Conservation (phyloP, 1,140 invertebrate species). For the Drosophila arizonae region DNA sequence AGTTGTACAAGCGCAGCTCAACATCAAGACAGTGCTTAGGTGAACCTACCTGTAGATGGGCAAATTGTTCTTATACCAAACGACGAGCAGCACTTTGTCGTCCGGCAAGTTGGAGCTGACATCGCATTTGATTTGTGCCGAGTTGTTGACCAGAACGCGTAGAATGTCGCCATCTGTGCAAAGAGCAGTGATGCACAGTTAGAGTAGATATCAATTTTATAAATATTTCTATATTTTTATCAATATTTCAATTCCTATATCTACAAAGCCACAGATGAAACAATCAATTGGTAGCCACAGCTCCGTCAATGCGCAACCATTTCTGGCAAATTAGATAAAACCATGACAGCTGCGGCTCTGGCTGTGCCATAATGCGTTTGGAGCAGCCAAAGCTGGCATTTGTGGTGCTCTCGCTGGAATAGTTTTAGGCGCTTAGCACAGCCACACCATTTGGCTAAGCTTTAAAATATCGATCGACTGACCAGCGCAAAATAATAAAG, state of each 20-base stretch:
- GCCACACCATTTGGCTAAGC: conserved; percentile 64
- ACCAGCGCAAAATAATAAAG: conserved; percentile 35
- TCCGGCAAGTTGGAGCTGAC: conserved; percentile 84
- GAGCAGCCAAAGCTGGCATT: conserved; percentile 49
- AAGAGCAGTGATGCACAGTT: neutral
- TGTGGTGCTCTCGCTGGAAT: conserved; percentile 24
- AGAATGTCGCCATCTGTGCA: conserved; percentile 79
- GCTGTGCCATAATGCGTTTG: conserved; percentile 18
- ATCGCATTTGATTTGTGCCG: conserved; percentile 85
- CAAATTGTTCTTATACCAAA: conserved; percentile 86
- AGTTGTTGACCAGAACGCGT: conserved; percentile 84
- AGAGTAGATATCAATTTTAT: no score
- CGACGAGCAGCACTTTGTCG: conserved; percentile 84
- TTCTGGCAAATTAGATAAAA: conserved; percentile 4
- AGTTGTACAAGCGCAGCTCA: neutral
- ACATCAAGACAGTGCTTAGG: conserved; percentile 5
- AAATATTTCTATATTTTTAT: no score
- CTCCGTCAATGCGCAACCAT: neutral
- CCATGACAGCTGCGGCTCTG: conserved; percentile 6
- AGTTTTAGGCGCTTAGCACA: conserved; percentile 44
- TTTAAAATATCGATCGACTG: conserved; percentile 77
- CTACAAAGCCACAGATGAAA: neutral
- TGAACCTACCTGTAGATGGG: conserved; percentile 85
- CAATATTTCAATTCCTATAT: neutral
- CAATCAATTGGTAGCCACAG: no score